Evolutionary conservation across 2,797 vertebrate genomes (phyloP).

Genomic region (Sebastes minor): DNA sequence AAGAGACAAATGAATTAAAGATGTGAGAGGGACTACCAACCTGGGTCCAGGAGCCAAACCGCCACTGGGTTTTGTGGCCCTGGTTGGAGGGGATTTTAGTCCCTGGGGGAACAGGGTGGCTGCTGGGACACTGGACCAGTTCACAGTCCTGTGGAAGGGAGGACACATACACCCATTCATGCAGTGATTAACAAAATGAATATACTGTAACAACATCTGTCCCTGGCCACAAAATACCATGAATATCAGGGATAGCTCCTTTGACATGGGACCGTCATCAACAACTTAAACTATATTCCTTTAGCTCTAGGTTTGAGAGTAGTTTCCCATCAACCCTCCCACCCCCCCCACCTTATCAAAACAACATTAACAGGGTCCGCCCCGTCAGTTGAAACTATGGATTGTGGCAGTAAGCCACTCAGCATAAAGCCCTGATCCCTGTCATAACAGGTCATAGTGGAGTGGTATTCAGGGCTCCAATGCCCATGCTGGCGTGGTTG

Average conservation of each 20-base stretch:
- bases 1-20: background rate
- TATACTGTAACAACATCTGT: constrained; percentile 67
- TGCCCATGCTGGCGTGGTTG: constrained; percentile 77
- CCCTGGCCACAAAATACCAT: constrained; percentile 53
- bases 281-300: constrained; percentile 50
- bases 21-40: constrained; percentile 73
- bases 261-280: constrained; percentile 34
- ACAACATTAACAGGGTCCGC: constrained; percentile 74
- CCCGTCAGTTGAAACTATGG: constrained; percentile 81
- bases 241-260: constrained; percentile 53
- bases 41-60: constrained; percentile 98
- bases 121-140: constrained; percentile 86
- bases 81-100: constrained; percentile 82
- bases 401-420: constrained; percentile 81
- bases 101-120: constrained; percentile 83
- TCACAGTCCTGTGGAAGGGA: constrained; percentile 91
- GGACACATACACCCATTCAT: constrained; percentile 63
- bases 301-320: constrained; percentile 51
- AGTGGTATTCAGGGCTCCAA: constrained; percentile 80
- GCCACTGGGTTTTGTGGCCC: constrained; percentile 92
- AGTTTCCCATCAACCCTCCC: constrained; percentile 66
- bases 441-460: constrained; percentile 84
- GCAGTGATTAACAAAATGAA: constrained; percentile 66
- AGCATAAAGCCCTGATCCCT: constrained; percentile 81
- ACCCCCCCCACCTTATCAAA: constrained; percentile 67